A percentile compares a stretch with the other conserved stretches of the same genome.
Evolutionary conservation across 30 jellyfish, hydroid and myxozoan species (phyloP).

Genomic region (Pelagia noctiluca): DNA sequence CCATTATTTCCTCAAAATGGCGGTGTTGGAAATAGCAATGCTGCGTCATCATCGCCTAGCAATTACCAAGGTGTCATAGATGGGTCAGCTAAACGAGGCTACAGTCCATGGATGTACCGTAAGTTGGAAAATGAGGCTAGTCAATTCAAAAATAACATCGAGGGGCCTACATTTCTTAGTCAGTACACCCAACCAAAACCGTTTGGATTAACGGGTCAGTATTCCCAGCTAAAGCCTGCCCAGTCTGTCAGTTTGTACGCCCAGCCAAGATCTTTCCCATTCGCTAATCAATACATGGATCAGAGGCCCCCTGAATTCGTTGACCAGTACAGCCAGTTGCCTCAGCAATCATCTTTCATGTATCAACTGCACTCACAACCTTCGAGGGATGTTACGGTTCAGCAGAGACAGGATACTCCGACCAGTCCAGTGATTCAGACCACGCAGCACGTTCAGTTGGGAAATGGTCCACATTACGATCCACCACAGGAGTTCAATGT

Average conservation of each 20-base stretch:
- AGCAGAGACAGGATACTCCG: slow-evolving; percentile 61
- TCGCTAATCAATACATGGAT: background rate
- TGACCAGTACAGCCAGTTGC: slow-evolving; percentile 28
- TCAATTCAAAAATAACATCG: too few relatives aligned
- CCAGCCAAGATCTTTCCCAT: background rate
- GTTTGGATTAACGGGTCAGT: too few relatives aligned
- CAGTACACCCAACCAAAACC: too few relatives aligned
- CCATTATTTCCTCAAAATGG: too few relatives aligned
- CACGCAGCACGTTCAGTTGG: slow-evolving; percentile 46
- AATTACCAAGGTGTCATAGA: background rate
- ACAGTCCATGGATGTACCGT: background rate
- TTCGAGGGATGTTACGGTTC: slow-evolving; percentile 22
- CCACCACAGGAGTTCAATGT: slow-evolving; percentile 65
- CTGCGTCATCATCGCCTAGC: background rate
- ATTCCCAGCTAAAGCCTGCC: too few relatives aligned
- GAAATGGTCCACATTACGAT: slow-evolving; percentile 54
- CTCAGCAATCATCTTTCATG: slow-evolving; percentile 21
- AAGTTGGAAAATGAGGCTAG: too few relatives aligned
- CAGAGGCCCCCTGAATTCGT: background rate
- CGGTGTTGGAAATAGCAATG: background rate
- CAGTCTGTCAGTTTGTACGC: too few relatives aligned
- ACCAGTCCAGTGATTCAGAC: slow-evolving; percentile 50
- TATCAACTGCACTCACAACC: background rate
- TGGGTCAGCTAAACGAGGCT: slow-evolving; percentile 2
- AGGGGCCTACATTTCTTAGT: too few relatives aligned